phyloP scores from a whole-genome alignment of 2,888 invertebrate species.

The Cremastinae sp. region DNA sequence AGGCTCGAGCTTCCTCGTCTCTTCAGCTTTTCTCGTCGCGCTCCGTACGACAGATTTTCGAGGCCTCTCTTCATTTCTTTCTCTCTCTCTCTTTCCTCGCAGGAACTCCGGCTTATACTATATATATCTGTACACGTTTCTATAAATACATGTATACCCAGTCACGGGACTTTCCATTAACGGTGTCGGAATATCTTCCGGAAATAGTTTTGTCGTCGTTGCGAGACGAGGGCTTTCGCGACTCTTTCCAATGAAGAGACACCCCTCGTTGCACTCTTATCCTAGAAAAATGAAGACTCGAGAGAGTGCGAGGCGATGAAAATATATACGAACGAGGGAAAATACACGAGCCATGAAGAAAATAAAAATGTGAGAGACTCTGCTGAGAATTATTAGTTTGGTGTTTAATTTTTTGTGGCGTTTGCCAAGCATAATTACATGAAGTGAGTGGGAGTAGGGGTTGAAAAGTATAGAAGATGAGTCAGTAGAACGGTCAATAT shows the following conservation, averaged over 20 bases:
- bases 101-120: no score
- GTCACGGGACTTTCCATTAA: constrained; percentile 48
- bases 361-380: constrained; percentile 23
- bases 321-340: constrained; percentile 8
- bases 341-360: not conserved
- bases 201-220: constrained; percentile 58
- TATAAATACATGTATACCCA: constrained; percentile 14
- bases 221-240: constrained; percentile 47
- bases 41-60: constrained; percentile 49
- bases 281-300: constrained; percentile 23
- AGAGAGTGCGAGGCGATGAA: constrained; percentile 15
- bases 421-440: constrained; percentile 16
- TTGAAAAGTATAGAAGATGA: no score
- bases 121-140: constrained; percentile 24
- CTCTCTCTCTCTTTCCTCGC: no score
- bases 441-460: constrained; percentile 10
- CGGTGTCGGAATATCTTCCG: constrained; percentile 59
- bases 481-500: no score
- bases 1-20: constrained; percentile 44
- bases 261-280: constrained; percentile 26
- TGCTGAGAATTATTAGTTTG: constrained; percentile 38
- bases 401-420: constrained; percentile 55
- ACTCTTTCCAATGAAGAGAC: constrained; percentile 23
- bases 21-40: constrained; percentile 56
- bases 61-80: constrained; percentile 16